These are phyloP conservation scores for Caerostris extrusa DNA, from an alignment of 1,140 invertebrate species.

Conservation along the genomic window DNA sequence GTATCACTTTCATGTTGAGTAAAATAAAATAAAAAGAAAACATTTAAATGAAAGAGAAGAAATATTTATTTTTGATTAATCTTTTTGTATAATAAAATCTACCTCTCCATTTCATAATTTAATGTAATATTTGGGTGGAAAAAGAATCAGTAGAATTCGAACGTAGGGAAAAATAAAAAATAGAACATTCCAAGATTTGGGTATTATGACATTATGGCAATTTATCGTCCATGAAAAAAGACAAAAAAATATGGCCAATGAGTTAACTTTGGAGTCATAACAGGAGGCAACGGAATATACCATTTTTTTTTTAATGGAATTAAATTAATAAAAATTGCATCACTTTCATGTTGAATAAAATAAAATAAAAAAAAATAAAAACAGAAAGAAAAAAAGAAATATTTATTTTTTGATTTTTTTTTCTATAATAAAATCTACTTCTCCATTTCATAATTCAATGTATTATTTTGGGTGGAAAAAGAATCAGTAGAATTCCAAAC, in stretches of 20 bases:
- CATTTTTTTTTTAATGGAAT: background rate
- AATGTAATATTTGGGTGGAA: background rate
- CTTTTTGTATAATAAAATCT: conserved; percentile 46
- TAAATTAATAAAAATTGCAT: conserved; percentile 30
- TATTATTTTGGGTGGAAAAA: too few species aligned
- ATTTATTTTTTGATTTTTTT: background rate
- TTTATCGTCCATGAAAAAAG: conserved; percentile 77
- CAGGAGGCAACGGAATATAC: conserved; percentile 64
- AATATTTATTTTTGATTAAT: background rate
- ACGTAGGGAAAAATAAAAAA: conserved; percentile 1
- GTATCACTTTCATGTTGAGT: background rate
- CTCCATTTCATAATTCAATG: too few species aligned
- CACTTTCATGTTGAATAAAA: background rate
- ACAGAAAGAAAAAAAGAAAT: background rate
- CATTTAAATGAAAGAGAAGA: too few species aligned
- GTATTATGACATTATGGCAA: conserved; percentile 70
- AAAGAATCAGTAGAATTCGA: background rate
- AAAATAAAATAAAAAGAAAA: background rate
- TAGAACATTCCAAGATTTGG: conserved; percentile 50
- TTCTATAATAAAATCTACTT: too few species aligned
- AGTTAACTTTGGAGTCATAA: conserved; percentile 12
- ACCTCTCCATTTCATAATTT: background rate
- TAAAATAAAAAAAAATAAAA: background rate
- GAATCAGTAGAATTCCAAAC: too few species aligned
- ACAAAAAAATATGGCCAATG: conserved; percentile 67